These are phyloP conservation scores for Pogonocherus hispidulus DNA, from an alignment of 2,888 invertebrate genomes.

Conservation along the genomic window DNA sequence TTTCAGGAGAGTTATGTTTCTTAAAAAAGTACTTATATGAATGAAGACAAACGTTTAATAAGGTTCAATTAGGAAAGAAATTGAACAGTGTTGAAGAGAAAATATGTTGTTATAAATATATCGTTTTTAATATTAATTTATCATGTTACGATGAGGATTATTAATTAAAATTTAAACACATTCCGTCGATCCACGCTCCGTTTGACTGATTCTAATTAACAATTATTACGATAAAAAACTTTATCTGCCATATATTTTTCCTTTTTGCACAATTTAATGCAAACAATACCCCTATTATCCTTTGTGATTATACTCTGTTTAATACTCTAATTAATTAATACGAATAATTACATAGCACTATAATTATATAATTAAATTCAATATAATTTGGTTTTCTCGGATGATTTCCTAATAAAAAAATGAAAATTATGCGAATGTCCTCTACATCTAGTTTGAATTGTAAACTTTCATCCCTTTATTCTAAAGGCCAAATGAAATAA, in stretches of 20 bases:
- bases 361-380: neutral
- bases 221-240: neutral
- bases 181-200: neutral
- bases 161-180: neutral
- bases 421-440: too few relatives aligned
- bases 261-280: slow-evolving; percentile 14
- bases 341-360: too few relatives aligned
- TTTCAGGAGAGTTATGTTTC: too few relatives aligned
- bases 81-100: neutral
- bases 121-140: neutral
- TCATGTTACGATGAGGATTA: neutral
- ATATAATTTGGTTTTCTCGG: too few relatives aligned
- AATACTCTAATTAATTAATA: neutral
- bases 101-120: neutral
- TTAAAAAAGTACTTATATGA: too few relatives aligned
- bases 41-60: neutral
- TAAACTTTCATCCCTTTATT: too few relatives aligned
- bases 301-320: neutral
- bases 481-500: too few relatives aligned
- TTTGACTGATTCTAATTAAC: neutral
- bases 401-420: too few relatives aligned
- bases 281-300: neutral
- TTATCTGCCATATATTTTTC: neutral
- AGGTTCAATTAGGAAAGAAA: neutral
- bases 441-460: too few relatives aligned